phyloP scores from a whole-genome alignment of 2,113 vertebrate species.

The Pluvianellus socialis region DNA sequence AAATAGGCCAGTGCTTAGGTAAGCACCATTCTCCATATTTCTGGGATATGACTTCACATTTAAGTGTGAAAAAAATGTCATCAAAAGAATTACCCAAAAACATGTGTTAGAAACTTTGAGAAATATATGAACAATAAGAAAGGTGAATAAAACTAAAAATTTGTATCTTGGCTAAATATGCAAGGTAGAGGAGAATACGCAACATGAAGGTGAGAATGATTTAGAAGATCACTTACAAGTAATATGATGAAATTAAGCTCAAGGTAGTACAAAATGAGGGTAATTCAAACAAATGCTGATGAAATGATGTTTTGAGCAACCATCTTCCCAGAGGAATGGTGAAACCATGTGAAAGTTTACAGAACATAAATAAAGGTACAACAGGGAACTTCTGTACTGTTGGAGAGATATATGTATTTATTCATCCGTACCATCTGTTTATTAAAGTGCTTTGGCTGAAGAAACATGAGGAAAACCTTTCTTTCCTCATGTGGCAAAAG shows the following conservation, averaged over 20 bases:
- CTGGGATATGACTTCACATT: background rate
- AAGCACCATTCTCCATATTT: background rate
- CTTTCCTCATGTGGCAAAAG: background rate
- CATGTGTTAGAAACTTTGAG: background rate
- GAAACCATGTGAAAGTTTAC: background rate
- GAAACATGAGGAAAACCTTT: background rate
- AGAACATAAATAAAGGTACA: background rate
- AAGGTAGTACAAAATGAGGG: background rate
- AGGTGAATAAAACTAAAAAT: background rate
- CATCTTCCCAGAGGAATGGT: background rate
- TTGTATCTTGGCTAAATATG: background rate
- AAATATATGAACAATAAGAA: background rate
- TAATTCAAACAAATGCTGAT: background rate
- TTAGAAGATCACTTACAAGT: background rate
- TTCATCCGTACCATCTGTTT: background rate
- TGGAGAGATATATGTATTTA: background rate
- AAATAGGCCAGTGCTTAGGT: background rate
- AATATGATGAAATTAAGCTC: conserved; percentile 8
- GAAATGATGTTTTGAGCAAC: conserved; percentile 10
- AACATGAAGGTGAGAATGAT: background rate
- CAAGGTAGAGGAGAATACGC: background rate
- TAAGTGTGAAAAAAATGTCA: background rate
- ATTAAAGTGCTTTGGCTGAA: background rate
- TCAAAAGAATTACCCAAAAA: background rate
- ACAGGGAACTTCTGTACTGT: background rate